A percentile compares a stretch with the other conserved stretches of the same genome.
Evolutionary conservation across 2,888 invertebrate species (phyloP).

Genomic region (Cephus spinipes): DNA sequence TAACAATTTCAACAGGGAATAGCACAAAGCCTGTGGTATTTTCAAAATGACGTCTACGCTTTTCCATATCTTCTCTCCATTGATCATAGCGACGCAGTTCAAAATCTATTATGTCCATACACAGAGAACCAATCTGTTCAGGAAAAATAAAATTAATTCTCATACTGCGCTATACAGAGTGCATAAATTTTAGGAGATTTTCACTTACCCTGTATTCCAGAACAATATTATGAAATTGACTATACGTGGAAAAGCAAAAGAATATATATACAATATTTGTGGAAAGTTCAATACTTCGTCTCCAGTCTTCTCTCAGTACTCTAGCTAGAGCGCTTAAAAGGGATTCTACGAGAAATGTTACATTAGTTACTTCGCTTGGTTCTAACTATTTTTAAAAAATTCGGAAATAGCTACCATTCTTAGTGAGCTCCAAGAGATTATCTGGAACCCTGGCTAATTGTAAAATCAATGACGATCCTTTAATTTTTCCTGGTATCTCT

Average conservation of each 20-base stretch:
- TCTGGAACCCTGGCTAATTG: constrained; percentile 94
- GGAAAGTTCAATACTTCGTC: constrained; percentile 93
- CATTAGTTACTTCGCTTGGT: neutral
- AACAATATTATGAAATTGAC: constrained; percentile 94
- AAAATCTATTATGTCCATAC: constrained; percentile 96
- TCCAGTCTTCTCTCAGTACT: constrained; percentile 97
- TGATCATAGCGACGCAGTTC: constrained; percentile 94
- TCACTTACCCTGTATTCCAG: constrained; percentile 88
- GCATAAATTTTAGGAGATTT: neutral
- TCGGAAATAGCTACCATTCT: constrained; percentile 79
- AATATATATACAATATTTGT: constrained; percentile 97
- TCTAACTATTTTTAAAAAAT: neutral
- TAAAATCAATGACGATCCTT: constrained; percentile 90
- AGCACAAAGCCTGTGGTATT: constrained; percentile 62
- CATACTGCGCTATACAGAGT: neutral
- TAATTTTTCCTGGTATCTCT: constrained; percentile 91
- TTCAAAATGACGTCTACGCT: constrained; percentile 67
- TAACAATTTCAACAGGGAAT: constrained; percentile 48
- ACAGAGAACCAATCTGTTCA: constrained; percentile 88
- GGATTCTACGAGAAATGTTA: constrained; percentile 76
- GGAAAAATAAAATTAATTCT: neutral
- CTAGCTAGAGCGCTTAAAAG: constrained; percentile 94
- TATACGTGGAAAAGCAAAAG: constrained; percentile 96
- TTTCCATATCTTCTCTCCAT: constrained; percentile 84
- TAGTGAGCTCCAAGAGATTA: constrained; percentile 91